Evolutionary conservation across 2,888 invertebrate genomes (phyloP), one percentile per base, ranked within the genome.

Genomic region (Limnephilus marmoratus): DNA sequence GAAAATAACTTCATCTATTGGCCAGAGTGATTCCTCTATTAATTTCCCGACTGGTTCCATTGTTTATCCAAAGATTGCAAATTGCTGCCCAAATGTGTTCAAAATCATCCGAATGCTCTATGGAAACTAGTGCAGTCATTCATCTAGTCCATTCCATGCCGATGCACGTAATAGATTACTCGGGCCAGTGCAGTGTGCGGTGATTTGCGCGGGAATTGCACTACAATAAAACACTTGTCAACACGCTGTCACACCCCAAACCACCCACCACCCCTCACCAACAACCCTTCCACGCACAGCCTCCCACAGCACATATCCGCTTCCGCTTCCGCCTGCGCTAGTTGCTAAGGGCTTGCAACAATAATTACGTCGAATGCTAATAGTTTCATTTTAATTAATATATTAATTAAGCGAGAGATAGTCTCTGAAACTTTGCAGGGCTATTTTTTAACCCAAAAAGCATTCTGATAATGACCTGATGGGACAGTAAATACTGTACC

Each of bases 191-290:
- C 88, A 37, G 24, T 37, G 88, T 80, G 81, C 87, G 34, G 41
- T 91, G 81, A 87, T 91, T 87, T 45, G 49, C 91, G 81, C 87
- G 87, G 87, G 91, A 90, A 92, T 83, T 81, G 85, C 89, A 49
- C 90, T 29, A 90, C 90, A 92, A 90, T 92, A 85, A 90, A 90
- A 92, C 92, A 85, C 92, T 92, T 92, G 92, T 92, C 92, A 92
- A 92, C 92, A 92, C 85, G 90, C 31, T 85, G 85, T 90, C 81
- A 90, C 81, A 15, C 90, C 82, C 90, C 68, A 18, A 11, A 68
- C 37, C 85, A 24, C 86, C n/a, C 13, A 11, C 49, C 24, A 24
- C 29, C 37, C 29, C n/a, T 81, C 88, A 80, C 45, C 37, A 13
- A n/a, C 41, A n/a, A 24, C 31, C 45, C 85, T 68, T 34, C 37